Evolutionary conservation across 2,797 vertebrate genomes (phyloP), one percentile per base, ranked within the genome.

Genomic region (Diglossa cyanea): DNA sequence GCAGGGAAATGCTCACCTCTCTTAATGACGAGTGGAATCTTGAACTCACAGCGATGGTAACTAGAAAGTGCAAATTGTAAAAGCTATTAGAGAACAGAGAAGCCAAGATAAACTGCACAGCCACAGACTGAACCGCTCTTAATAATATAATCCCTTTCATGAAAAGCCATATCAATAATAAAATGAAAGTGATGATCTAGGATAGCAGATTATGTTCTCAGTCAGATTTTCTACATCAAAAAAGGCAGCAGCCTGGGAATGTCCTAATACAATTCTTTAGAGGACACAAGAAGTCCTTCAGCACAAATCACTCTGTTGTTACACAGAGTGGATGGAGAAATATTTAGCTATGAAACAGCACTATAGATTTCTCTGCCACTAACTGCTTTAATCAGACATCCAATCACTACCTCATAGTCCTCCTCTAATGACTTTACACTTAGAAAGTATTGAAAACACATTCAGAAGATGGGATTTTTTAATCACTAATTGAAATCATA

Each of bases 41-140:
- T 99, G 98, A 99, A 99, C 97, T 99, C 99, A 98, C 99, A 99
- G 77, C 99, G 98, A 98, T 99, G 99, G 95, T 99, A 99, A 98
- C 99, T 99, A 88, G 42, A 96, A 94, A 95, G 83, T n/a, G 50
- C 33, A 95, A 96, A 95, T 83, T 1, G 0, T 11, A 83, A 87
- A 87, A 88, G 85, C 53, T 76, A 50, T 96, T 86, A 97, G 74
- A 60, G 62, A 86, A 82, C 40, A 91, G 37, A 53, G 58, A 77
- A 66, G 40, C 24, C 47, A 72, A 70, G 24, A 89, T 8, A 73
- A 93, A 91, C 47, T 19, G 71, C 53, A 48, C 2, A 85, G 61
- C 23, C 44, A 75, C 44, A 75, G 28, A 68, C 8, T 45, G 11
- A 20, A 20, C 9, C 44, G 47, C 37, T 75, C 40, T 47, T 55